Evolutionary conservation across 2,113 vertebrate genomes (phyloP).

Genomic region (Thalassoma bifasciatum): DNA sequence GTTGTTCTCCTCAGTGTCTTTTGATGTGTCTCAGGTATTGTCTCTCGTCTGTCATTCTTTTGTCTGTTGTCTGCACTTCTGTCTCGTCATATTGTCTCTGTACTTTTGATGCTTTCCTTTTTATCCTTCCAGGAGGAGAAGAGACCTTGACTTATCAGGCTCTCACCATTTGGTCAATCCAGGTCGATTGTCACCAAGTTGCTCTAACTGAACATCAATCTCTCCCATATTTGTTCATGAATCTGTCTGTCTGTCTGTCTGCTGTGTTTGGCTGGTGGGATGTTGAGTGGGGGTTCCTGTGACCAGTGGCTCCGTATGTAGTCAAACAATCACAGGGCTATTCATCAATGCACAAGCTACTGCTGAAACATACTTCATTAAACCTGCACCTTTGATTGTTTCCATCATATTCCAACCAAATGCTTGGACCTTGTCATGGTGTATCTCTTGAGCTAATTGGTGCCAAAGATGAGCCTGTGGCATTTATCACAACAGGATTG

Average conservation of each 20-base stretch:
- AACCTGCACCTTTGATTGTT: background rate
- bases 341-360: conserved; percentile 15
- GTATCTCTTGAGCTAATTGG: too few species aligned
- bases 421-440: conserved; percentile 8
- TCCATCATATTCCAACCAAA: conserved; percentile 3
- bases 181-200: conserved; percentile 54
- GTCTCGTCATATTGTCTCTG: conserved; percentile 20
- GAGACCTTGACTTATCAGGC: conserved; percentile 63
- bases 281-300: conserved; percentile 70
- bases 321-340: conserved; percentile 21
- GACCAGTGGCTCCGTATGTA: conserved; percentile 48
- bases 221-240: conserved; percentile 51
- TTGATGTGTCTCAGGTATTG: conserved; percentile 10
- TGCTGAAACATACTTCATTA: conserved; percentile 14
- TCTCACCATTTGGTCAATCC: conserved; percentile 67
- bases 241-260: conserved; percentile 37
- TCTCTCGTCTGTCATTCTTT: conserved; percentile 13
- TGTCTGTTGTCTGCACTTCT: background rate
- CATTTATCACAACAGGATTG: conserved; percentile 23
- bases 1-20: conserved; percentile 23
- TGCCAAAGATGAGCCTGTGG: conserved; percentile 6
- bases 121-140: conserved; percentile 63
- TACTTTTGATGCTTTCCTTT: conserved; percentile 47
- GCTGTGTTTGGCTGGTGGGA: conserved; percentile 49
- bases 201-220: conserved; percentile 55